Evolutionary conservation across 2,797 vertebrate genomes (phyloP).

Genomic region (Mionectes olivaceus): DNA sequence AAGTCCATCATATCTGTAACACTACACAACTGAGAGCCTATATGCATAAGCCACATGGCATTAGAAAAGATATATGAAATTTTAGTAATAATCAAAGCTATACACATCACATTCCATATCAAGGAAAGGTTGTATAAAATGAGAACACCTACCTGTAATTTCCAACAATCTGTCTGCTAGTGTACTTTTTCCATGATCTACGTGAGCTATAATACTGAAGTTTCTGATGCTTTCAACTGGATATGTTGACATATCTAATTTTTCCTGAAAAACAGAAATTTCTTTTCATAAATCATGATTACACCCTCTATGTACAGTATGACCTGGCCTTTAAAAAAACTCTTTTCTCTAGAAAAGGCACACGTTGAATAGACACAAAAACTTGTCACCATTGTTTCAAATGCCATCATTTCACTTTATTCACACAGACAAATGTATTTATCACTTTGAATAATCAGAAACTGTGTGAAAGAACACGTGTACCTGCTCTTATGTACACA

Average conservation of each 20-base stretch:
- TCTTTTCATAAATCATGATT: not conserved
- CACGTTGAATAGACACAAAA: not conserved
- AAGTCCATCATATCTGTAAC: not conserved
- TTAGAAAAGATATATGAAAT: not conserved
- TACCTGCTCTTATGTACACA: rapidly evolving
- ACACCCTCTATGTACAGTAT: not conserved
- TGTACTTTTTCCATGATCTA: slow-evolving; percentile 99
- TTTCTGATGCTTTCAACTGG: slow-evolving; percentile 91
- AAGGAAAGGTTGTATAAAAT: not conserved
- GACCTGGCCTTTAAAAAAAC: not conserved
- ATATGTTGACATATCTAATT: slow-evolving; percentile 86
- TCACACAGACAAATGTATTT: rapidly evolving
- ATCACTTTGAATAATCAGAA: not conserved
- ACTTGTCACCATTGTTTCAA: not conserved
- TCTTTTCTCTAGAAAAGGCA: not conserved
- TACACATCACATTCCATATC: not conserved
- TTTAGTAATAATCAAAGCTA: not conserved
- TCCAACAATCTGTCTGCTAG: slow-evolving; percentile 94
- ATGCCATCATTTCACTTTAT: not conserved
- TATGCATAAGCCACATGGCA: not conserved
- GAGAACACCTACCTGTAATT: slow-evolving; percentile 85
- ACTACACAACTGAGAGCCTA: not conserved
- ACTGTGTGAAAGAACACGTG: not conserved
- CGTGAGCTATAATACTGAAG: slow-evolving; percentile 96
- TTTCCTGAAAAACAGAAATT: slow-evolving; percentile 77